These are phyloP conservation scores for Pogonocherus hispidulus DNA, from an alignment of 2,888 invertebrate genomes.

Conservation along the genomic window DNA sequence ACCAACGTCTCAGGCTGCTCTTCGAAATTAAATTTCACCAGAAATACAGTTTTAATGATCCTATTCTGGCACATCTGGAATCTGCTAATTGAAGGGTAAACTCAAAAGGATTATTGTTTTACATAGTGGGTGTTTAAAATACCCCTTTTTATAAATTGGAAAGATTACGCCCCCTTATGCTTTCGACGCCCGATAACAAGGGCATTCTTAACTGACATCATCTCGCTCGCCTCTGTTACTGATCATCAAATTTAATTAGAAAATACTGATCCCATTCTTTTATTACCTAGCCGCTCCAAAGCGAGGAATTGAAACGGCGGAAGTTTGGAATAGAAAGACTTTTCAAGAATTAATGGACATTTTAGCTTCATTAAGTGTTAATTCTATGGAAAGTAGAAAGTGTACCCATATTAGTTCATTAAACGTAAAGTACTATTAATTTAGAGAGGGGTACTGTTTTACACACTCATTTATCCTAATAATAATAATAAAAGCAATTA, in stretches of 20 bases:
- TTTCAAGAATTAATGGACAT: neutral
- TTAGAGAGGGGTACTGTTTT: too few relatives aligned
- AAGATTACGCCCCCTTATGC: neutral
- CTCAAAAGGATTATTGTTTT: neutral
- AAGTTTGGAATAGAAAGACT: neutral
- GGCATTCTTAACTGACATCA: neutral
- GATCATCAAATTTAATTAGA: conserved; percentile 2
- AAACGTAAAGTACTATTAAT: too few relatives aligned
- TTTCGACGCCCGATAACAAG: neutral
- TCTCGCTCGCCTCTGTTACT: neutral
- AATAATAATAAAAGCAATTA: too few relatives aligned
- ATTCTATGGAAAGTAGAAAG: neutral
- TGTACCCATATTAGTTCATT: too few relatives aligned
- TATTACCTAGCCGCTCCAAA: neutral
- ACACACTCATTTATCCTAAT: too few relatives aligned
- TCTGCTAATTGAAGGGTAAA: neutral
- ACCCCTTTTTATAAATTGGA: neutral
- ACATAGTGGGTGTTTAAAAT: neutral
- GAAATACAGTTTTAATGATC: neutral
- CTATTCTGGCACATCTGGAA: neutral
- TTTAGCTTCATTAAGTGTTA: neutral
- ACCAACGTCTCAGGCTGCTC: neutral
- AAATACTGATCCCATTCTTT: neutral
- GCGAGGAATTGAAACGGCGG: neutral
- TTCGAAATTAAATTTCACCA: neutral